These are phyloP conservation scores for Magallana angulata DNA, from an alignment of 1,140 invertebrate genomes.

Conservation along the genomic window DNA sequence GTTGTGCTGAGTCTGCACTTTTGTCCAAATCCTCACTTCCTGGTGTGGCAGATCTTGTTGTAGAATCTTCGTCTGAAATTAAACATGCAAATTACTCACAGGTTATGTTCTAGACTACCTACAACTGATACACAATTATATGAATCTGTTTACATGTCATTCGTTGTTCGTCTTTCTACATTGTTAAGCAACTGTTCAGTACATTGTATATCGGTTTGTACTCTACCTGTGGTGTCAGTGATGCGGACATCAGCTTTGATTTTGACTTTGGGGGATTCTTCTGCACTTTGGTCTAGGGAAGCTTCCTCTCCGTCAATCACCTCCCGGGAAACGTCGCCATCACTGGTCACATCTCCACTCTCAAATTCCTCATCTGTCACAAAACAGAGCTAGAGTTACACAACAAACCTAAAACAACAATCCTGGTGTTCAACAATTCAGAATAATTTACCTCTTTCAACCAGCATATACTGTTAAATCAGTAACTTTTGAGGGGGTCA, in stretches of 20 bases:
- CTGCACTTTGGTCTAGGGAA: constrained; percentile 17
- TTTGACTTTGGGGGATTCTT: constrained; percentile 51
- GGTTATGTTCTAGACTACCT: too few relatives aligned
- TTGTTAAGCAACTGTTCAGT: too few relatives aligned
- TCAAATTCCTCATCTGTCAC: constrained; percentile 46
- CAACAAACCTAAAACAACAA: too few relatives aligned
- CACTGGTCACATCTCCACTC: constrained; percentile 49
- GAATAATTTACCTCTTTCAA: too few relatives aligned
- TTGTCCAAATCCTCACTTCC: constrained; percentile 47
- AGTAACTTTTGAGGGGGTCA: too few relatives aligned
- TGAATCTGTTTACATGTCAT: too few relatives aligned
- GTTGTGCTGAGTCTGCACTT: constrained; percentile 45
- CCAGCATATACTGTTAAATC: too few relatives aligned
- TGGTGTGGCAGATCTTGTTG: constrained; percentile 34
- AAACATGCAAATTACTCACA: neutral
- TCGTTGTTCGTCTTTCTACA: too few relatives aligned
- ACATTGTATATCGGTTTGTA: too few relatives aligned
- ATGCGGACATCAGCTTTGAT: constrained; percentile 56
- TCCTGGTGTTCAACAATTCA: too few relatives aligned
- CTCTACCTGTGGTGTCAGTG: constrained; percentile 49
- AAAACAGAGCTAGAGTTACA: too few relatives aligned
- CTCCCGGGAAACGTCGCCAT: constrained; percentile 51
- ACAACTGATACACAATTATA: too few relatives aligned
- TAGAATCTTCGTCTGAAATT: constrained; percentile 51
- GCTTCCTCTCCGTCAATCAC: constrained; percentile 49